Percentiles rank a stretch among this genome's conserved stretches.
These are phyloP conservation scores for Moxostoma hubbsi DNA, from an alignment of 2,797 vertebrate species.

Conservation along the genomic window DNA sequence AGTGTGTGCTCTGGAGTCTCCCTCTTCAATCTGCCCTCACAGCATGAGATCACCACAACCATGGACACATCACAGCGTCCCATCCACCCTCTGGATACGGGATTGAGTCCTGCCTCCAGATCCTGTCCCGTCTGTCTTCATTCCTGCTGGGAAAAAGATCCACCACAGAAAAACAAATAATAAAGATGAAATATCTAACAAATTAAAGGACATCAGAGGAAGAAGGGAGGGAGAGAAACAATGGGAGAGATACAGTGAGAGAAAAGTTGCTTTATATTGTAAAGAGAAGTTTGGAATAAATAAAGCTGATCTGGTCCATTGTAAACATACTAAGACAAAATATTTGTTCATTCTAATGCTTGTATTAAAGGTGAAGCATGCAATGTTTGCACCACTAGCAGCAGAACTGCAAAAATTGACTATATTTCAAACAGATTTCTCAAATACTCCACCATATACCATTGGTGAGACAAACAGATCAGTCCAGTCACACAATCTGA, in stretches of 20 bases:
- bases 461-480: no score
- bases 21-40: constrained; percentile 76
- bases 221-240: neutral
- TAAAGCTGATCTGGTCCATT: neutral
- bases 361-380: neutral
- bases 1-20: constrained; percentile 74
- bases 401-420: no score
- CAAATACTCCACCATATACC: no score
- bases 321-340: neutral
- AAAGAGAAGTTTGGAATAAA: constrained; percentile 6
- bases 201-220: constrained; percentile 45
- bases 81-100: constrained; percentile 24
- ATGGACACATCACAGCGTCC: constrained; percentile 70
- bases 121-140: constrained; percentile 33
- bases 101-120: constrained; percentile 52
- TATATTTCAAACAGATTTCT: no score
- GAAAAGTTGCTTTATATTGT: no score
- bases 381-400: no score
- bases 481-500: no score
- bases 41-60: constrained; percentile 74
- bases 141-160: constrained; percentile 49
- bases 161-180: constrained; percentile 47
- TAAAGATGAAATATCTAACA: constrained; percentile 42
- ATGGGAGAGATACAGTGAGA: neutral
- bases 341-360: neutral